These are phyloP conservation scores for Lordiphosa andalusiaca DNA, from an alignment of 2,888 invertebrate species.

Conservation along the genomic window DNA sequence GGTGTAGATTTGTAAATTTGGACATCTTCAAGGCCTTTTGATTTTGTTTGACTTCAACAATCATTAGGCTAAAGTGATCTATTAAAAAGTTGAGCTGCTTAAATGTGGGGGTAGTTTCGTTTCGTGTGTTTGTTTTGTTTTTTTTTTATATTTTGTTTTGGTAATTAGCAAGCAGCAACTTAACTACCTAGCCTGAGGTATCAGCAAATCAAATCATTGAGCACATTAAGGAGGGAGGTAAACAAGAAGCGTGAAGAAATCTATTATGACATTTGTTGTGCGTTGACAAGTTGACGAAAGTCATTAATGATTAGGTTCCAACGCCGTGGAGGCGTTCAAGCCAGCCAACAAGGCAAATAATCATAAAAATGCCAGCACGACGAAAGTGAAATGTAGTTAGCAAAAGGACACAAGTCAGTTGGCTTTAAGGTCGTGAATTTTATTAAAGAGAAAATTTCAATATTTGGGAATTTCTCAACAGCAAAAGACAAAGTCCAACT, in stretches of 20 bases:
- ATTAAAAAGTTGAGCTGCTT: no score
- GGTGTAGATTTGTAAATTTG: not conserved
- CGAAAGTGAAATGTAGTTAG: slow-evolving; percentile 7
- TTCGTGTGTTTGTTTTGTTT: no score
- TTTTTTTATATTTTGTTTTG: no score
- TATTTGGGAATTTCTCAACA: no score
- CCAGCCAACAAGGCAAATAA: slow-evolving; percentile 33
- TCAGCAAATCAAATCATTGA: slow-evolving; percentile 34
- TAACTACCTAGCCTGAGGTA: slow-evolving; percentile 18
- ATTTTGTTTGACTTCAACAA: not conserved
- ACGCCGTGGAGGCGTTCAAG: not conserved
- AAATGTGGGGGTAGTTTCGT: no score
- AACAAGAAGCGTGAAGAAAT: slow-evolving; percentile 63
- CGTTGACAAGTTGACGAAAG: slow-evolving; percentile 70
- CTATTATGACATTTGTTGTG: slow-evolving; percentile 67
- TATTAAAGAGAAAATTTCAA: no score
- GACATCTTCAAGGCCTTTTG: slow-evolving; percentile 3
- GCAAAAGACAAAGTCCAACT: no score
- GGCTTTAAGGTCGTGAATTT: not conserved
- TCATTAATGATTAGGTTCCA: slow-evolving; percentile 58
- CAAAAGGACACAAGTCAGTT: not conserved
- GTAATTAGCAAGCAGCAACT: no score
- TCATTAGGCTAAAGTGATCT: no score
- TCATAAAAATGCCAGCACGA: slow-evolving; percentile 38
- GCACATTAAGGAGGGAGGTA: slow-evolving; percentile 8